Evolutionary conservation across 2,797 vertebrate genomes (phyloP).

Genomic region (Podarcis lilfordi): DNA sequence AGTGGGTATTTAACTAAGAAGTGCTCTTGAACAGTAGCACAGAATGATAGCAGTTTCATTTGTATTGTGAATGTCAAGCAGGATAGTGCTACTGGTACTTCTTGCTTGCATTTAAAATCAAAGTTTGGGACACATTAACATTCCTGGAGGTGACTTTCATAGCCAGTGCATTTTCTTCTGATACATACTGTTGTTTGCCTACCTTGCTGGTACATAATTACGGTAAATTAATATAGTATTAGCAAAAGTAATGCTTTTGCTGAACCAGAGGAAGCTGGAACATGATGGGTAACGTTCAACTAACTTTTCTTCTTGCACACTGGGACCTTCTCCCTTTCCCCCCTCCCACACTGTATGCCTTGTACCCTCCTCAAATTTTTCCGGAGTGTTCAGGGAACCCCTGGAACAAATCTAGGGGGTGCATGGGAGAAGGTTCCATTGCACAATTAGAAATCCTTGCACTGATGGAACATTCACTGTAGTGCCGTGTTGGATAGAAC

Average conservation of each 20-base stretch:
- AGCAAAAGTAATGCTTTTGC: background rate
- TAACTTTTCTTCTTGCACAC: no score
- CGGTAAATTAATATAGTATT: background rate
- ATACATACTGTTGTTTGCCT: fast-evolving
- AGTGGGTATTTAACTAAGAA: background rate
- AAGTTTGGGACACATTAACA: background rate
- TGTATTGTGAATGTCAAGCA: background rate
- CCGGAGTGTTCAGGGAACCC: no score
- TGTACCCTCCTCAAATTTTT: no score
- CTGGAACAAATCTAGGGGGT: no score
- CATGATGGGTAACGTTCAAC: background rate
- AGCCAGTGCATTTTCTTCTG: background rate
- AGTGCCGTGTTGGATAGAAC: no score
- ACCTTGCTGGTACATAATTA: background rate
- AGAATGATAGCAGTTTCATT: background rate
- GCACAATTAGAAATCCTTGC: no score
- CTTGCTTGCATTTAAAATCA: background rate
- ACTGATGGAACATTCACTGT: no score
- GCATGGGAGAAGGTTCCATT: no score
- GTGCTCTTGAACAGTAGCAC: background rate
- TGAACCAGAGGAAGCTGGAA: background rate
- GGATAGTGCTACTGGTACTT: background rate
- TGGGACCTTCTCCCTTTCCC: no score
- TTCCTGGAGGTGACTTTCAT: background rate
- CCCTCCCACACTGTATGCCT: no score